Conservation (phyloP, 1,140 invertebrate genomes). For the Pissodes strobi region DNA sequence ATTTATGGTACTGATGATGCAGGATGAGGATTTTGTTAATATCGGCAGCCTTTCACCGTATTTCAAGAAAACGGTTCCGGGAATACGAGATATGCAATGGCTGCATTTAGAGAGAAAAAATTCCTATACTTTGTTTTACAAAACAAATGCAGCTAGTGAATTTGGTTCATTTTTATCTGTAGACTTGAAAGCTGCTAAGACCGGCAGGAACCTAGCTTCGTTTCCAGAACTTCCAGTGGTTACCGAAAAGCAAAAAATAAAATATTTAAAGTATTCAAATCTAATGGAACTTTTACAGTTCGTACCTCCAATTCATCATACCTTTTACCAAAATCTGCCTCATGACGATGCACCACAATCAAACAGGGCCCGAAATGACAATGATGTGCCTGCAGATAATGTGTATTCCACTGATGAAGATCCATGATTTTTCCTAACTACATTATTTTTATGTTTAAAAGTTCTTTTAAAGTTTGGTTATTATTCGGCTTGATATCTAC, state of each 20-base stretch:
- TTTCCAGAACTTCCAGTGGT: neutral
- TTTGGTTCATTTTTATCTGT: neutral
- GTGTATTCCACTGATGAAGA: too few species aligned
- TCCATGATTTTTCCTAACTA: too few species aligned
- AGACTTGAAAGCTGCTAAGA: neutral
- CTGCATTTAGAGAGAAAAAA: neutral
- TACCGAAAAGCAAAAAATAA: neutral
- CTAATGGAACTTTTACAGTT: neutral
- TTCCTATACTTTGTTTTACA: slow-evolving; percentile 2
- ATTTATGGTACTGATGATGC: neutral
- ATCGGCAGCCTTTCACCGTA: neutral
- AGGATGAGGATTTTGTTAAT: neutral
- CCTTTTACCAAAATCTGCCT: neutral
- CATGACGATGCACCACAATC: neutral
- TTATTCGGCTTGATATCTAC: neutral
- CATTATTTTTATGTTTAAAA: too few species aligned
- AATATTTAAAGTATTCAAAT: slow-evolving; percentile 2
- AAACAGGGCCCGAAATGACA: neutral
- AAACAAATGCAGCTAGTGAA: neutral
- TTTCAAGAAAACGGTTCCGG: slow-evolving; percentile 10
- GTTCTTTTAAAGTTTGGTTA: neutral
- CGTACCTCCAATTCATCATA: neutral
- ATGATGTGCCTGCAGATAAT: too few species aligned
- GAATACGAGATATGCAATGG: slow-evolving; percentile 8
- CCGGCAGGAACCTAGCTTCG: neutral